Base-by-base conservation (phyloP, 2,113 vertebrate species). In the Cacatua alba region DNA sequence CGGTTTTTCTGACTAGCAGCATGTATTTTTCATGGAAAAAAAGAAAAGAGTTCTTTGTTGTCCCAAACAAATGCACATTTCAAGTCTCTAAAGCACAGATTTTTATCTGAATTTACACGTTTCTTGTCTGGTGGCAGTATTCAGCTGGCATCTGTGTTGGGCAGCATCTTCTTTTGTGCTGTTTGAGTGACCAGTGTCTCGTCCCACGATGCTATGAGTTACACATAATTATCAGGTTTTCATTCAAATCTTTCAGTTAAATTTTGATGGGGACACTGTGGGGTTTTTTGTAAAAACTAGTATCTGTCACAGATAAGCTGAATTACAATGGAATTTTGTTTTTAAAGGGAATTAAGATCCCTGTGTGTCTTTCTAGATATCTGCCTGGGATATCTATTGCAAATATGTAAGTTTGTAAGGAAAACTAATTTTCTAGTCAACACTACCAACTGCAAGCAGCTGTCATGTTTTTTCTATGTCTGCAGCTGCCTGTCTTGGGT, bases 291-390 rank as follows among this genome's bases (percentile, higher is more conserved):
- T 4, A 5, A 49, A 92, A 95, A 57, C 60, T 35, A 87, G 16
- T 67, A 94, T 92, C 62, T 91, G 78, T 90, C 91, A 82, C 26
- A 82, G 70, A 93, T 93, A 95, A 76, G 18, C 14, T 93, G 82
- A 85, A 93, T 92, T 82, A 52, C 3, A 4, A 64, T 35, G 53
- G 39, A 85, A 87, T 90, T 79, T 57, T 88, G 26, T 24, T 91
- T 94, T 77, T 82, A 72, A 85, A 68, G 70, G 52, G 48, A 85
- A 82, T 85, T 79, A 68, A 68, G 37, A 90, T 87, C 65, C 55
- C 70, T 79, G 1, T 76, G 33, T 69, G 44, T 48, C 41, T 90
- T 78, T 91, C 55, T 90, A 97, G 93, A 94, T 7, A 3, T 94
- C 74, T 86, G 96, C 24, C 79, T 94, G 63, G 67, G 44, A 72